phyloP scores from a whole-genome alignment of 1,140 invertebrate genomes.

The Megalonaias nervosa region DNA sequence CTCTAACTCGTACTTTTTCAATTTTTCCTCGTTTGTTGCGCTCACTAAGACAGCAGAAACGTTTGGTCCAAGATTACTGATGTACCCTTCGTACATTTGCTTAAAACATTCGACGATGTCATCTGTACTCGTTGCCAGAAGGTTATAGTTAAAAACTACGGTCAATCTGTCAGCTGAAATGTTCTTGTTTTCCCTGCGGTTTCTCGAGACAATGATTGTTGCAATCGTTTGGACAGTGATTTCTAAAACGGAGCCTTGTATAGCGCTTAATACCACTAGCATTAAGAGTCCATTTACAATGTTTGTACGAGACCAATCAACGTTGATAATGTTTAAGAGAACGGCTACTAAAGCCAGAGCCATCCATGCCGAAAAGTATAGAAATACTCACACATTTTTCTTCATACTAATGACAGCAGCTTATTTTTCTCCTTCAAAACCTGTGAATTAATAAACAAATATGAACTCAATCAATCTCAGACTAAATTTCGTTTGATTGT shows the following conservation, averaged over 20 bases:
- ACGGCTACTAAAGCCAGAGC: slow-evolving; percentile 39
- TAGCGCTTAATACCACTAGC: slow-evolving; percentile 50
- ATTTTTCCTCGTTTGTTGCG: slow-evolving; percentile 51
- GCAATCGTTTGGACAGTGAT: slow-evolving; percentile 58
- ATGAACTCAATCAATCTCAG: no score
- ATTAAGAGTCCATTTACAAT: slow-evolving; percentile 49
- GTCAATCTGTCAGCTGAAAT: slow-evolving; percentile 46
- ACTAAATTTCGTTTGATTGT: no score
- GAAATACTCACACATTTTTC: slow-evolving; percentile 39
- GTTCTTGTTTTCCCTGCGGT: slow-evolving; percentile 38
- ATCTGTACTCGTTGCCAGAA: slow-evolving; percentile 56
- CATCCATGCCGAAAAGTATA: slow-evolving; percentile 58
- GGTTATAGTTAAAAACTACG: slow-evolving; percentile 61
- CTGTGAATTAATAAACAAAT: no score
- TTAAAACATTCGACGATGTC: slow-evolving; percentile 61
- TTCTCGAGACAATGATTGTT: slow-evolving; percentile 56
- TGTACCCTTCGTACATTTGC: slow-evolving; percentile 64
- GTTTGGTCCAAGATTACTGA: slow-evolving; percentile 58
- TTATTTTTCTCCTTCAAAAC: no score
- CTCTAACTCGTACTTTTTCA: slow-evolving; percentile 60
- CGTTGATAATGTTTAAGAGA: slow-evolving; percentile 56
- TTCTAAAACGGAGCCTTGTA: slow-evolving; percentile 63
- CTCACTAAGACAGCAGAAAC: slow-evolving; percentile 60
- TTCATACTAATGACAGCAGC: slow-evolving; percentile 24
- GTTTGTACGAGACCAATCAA: slow-evolving; percentile 58